Evolutionary conservation across 2,113 vertebrate genomes (phyloP), one percentile per base, ranked within the genome.

Genomic region (Pteruthius melanotis): DNA sequence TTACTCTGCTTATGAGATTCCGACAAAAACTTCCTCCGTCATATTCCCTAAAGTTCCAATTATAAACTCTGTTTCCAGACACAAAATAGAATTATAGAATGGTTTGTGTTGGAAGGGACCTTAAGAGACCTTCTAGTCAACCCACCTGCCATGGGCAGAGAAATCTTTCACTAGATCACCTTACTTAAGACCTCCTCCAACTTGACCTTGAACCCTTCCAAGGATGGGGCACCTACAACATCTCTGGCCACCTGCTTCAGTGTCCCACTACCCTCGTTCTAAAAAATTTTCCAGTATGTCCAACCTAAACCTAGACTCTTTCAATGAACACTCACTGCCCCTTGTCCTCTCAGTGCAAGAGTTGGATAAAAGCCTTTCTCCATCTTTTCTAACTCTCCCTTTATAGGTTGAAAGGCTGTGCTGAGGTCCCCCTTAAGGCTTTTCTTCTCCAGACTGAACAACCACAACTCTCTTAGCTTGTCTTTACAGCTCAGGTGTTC

Each of bases 11-110:
- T 76, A 44, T 40, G n/a, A 76, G 13, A 61, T 66, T 65, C 21
- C 52, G 33, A 86, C 7, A 52, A 39, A 44, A 66, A 7, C 10
- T 18, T 31, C 0, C 69, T 45, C 0, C 0, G 12, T 59, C 24
- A 70, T 18, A 54, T 54, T 63, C 20, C 28, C 9, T 75, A 16
- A 57, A 30, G 35, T 35, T 77, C 23, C 33, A 77, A 37, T 16
- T 28, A 64, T 33, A 23, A 69, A 49, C 7, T 26, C 47, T 47
- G 7, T 81, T 91, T 64, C 18, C 23, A 80, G 45, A 27, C 31
- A 40, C 19, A 40, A 3, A 52, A 13, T 1, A 71, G 8, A 63
- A 57, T 66, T 11, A 33, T 11, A 52, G 13, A 69, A 71, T 16
- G 15, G 1, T 42, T 19, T 85, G 21, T 27, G 13, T 40, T 75